Conservation (phyloP, 2,888 invertebrate genomes). For the Camponotus fellah region DNA sequence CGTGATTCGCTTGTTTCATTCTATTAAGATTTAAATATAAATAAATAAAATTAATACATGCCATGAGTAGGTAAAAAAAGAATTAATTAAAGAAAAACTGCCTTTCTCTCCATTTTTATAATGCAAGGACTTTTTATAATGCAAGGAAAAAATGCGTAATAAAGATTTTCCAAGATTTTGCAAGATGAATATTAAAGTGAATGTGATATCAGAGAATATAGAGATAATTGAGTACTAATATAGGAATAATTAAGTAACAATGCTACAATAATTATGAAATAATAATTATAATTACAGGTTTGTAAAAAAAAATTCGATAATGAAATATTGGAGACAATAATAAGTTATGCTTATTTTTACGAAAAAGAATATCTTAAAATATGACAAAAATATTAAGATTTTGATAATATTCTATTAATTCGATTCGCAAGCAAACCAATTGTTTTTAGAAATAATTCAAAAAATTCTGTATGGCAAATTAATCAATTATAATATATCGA, state of each 20-base stretch:
- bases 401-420: background rate
- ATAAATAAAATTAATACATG: background rate
- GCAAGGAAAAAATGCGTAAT: too few species aligned
- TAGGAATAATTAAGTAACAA: background rate
- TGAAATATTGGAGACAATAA: too few species aligned
- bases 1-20: background rate
- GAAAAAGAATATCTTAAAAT: background rate
- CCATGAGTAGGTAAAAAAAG: background rate
- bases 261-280: background rate
- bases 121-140: background rate
- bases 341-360: background rate
- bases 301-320: background rate
- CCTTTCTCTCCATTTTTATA: background rate
- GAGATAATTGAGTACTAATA: background rate
- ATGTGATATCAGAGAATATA: background rate
- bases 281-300: background rate
- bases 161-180: background rate
- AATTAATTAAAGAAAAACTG: slow-evolving; percentile 34
- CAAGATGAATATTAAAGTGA: background rate
- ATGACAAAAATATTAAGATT: background rate
- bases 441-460: background rate
- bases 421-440: background rate
- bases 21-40: background rate
- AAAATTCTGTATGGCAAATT: background rate
- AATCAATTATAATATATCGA: background rate